phyloP scores from a whole-genome alignment of 2,797 vertebrate genomes.

The Dermochelys coriacea region DNA sequence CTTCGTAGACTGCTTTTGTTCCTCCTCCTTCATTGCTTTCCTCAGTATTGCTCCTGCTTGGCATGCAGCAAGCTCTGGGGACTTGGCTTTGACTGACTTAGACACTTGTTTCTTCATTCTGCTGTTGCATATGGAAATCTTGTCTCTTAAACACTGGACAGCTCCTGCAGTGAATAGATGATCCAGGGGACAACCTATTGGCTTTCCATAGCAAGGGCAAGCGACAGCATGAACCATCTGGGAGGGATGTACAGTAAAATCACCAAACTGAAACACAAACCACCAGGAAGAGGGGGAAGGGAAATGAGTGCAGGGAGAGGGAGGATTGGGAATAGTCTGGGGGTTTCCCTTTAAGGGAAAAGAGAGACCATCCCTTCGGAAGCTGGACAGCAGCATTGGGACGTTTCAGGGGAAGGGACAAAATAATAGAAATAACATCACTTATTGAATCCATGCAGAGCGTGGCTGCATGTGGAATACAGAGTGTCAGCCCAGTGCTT shows the following conservation, averaged over 20 bases:
- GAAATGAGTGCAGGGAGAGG: not conserved
- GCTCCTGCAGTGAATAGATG: not conserved
- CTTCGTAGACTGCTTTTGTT: not conserved
- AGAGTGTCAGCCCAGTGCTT: not conserved
- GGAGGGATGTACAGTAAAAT: not conserved
- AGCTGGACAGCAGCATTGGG: not conserved
- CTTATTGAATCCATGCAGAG: not conserved
- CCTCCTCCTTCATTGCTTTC: constrained; percentile 15
- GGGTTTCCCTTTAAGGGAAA: not conserved
- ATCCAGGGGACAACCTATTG: not conserved
- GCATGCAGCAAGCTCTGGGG: not conserved
- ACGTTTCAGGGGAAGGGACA: not conserved
- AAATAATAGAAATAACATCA: not conserved
- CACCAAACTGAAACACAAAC: not conserved
- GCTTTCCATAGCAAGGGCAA: not conserved
- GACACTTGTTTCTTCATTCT: not conserved
- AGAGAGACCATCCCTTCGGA: not conserved
- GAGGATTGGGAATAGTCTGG: not conserved
- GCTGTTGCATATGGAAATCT: not conserved
- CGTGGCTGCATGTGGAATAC: not conserved
- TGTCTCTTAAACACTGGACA: not conserved
- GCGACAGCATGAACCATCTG: not conserved
- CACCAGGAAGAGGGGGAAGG: not conserved
- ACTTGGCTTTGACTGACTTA: not conserved
- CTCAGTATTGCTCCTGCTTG: not conserved